phyloP scores from a whole-genome alignment of 2,797 vertebrate species.

The Ctenopoma kingsleyae region DNA sequence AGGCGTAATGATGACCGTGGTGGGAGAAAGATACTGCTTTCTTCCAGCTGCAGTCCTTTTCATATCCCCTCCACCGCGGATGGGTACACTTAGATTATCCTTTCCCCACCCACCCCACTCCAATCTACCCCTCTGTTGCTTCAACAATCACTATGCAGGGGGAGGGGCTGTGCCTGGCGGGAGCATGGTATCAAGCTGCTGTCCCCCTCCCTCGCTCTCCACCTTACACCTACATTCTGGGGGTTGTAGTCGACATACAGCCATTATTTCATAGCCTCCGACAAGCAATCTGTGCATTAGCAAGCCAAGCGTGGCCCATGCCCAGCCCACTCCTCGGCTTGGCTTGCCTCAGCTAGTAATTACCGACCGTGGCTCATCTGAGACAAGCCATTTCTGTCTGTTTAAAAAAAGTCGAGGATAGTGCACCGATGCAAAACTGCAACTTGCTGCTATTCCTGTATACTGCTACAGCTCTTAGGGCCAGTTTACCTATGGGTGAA shows the following conservation, averaged over 20 bases:
- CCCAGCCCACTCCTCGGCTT: slow-evolving; percentile 55
- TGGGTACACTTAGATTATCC: slow-evolving; percentile 58
- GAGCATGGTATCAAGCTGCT: slow-evolving; percentile 5
- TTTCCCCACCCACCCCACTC: slow-evolving; percentile 2
- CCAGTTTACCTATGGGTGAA: slow-evolving; percentile 19
- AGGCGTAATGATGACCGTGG: slow-evolving; percentile 57
- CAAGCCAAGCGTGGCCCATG: slow-evolving; percentile 58
- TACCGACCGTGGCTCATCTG: slow-evolving; percentile 62
- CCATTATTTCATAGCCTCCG: slow-evolving; percentile 63
- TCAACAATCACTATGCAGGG: slow-evolving; percentile 29
- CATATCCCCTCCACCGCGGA: slow-evolving; percentile 37
- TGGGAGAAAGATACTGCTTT: slow-evolving; percentile 51
- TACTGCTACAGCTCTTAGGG: neutral
- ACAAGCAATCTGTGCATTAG: slow-evolving; percentile 77
- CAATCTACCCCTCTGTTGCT: slow-evolving; percentile 1
- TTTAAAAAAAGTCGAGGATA: slow-evolving; percentile 35
- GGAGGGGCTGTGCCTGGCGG: slow-evolving; percentile 9
- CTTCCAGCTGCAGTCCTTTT: slow-evolving; percentile 57
- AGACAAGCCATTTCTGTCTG: slow-evolving; percentile 47
- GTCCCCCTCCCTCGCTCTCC: slow-evolving; percentile 23
- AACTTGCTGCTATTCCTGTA: slow-evolving; percentile 5
- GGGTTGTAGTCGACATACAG: slow-evolving; percentile 48
- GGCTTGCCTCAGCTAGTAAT: slow-evolving; percentile 71
- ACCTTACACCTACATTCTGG: slow-evolving; percentile 50
- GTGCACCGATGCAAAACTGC: slow-evolving; percentile 39